Evolutionary conservation across 2,113 vertebrate species (phyloP).

Genomic region (Emydura subglobosa): DNA sequence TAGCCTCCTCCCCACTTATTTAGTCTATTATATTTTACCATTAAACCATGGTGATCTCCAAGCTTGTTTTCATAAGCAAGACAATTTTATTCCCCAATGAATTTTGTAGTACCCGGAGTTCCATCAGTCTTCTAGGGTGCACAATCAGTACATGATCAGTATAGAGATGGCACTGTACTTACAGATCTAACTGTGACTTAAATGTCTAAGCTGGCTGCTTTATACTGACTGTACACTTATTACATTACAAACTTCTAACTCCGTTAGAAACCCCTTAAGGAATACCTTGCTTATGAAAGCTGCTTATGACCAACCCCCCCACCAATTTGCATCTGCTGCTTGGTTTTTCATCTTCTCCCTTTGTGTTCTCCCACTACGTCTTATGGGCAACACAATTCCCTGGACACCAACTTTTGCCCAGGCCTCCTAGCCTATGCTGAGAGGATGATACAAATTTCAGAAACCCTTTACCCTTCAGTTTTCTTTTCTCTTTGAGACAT

Average conservation of each 20-base stretch:
- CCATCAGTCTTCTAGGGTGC: neutral
- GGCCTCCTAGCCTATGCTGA: neutral
- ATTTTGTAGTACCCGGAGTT: constrained; percentile 25
- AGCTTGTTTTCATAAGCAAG: constrained; percentile 41
- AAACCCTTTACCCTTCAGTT: neutral
- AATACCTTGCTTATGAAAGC: neutral
- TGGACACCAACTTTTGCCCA: neutral
- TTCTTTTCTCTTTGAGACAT: neutral
- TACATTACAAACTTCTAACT: constrained; percentile 33
- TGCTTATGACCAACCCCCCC: neutral
- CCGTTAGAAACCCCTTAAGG: neutral
- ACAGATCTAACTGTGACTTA: neutral
- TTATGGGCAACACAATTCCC: neutral
- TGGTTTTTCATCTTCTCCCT: neutral
- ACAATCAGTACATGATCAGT: constrained; percentile 30
- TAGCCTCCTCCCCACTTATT: neutral
- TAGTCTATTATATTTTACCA: constrained; percentile 37
- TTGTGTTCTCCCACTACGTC: neutral
- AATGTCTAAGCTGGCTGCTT: constrained; percentile 8
- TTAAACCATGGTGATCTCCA: constrained; percentile 35
- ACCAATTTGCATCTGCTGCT: neutral
- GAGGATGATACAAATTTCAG: neutral
- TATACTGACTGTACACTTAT: neutral
- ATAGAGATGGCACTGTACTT: neutral
- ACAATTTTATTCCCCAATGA: neutral